Base-by-base conservation (phyloP, 2,888 invertebrate genomes). In the Matsumyia berberina region DNA sequence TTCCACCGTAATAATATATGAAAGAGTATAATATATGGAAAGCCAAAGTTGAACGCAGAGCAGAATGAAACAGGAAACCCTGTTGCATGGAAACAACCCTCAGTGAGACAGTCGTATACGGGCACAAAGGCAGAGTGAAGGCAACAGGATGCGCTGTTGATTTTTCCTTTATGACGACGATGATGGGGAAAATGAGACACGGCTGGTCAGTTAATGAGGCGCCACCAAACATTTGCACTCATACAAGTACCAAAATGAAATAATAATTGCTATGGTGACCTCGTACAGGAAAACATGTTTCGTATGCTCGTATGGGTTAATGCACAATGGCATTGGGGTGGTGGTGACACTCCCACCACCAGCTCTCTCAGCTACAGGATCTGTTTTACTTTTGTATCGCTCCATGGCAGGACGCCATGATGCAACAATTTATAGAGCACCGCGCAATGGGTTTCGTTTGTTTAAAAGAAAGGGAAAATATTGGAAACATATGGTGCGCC, bases 61-160 rank as follows among this genome's bases (percentile, higher is more conserved):
- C 19, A 57, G 51, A 67, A 85, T 73, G 86, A 79, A 81, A 86
- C 62, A 49, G 81, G 69, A 86, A 78, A 86, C 73, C 86, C 86
- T 86, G 86, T 86, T 86, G 86, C 86, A 86, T 86, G 39, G 86
- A 82, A 66, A 82, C 85, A 51, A 78, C 46, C 51, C 44, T n/a
- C 44, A 58, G 15, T 37, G 86, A 86, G 78, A 86, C 29, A 44
- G 72, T 11, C 53, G 17, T 62, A 86, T 86, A 29, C 44, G 19
- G 37, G 19, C 31, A 11, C 5, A n/a, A 42, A 9, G 44, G 29
- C 42, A n/a, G 86, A 67, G 70, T 74, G 60, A 86, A 62, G 24
- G 81, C 53, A 86, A 79, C 51, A 69, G 66, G 70, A 74, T 57
- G 74, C 42, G 66, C 73, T 78, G 58, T 74, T 86, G 86, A 82